phyloP scores from a whole-genome alignment of 2,888 invertebrate genomes.

The Kryphioiulus occultus region DNA sequence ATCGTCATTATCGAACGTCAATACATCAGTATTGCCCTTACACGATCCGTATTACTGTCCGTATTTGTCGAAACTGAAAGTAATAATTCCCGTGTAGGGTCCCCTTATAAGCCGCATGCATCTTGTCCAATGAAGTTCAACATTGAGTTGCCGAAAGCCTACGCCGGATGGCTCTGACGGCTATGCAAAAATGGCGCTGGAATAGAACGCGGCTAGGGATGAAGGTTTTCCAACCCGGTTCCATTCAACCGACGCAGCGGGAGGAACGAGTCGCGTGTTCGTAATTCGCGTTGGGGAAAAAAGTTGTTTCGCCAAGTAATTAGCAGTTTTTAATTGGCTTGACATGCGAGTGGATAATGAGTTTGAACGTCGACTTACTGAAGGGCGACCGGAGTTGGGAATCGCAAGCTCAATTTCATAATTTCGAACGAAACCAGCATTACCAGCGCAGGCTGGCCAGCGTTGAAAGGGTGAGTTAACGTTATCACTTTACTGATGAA shows the following conservation, averaged over 20 bases:
- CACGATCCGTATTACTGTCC: no score
- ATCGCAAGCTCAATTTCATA: constrained; percentile 2
- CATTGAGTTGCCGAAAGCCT: no score
- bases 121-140: no score
- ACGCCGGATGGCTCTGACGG: no score
- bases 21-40: no score
- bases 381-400: constrained; percentile 40
- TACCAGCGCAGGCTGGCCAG: background rate
- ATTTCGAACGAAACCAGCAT: constrained; percentile 24
- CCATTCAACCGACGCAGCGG: background rate
- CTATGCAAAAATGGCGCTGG: no score
- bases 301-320: background rate
- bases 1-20: no score
- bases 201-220: background rate
- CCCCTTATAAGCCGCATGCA: no score
- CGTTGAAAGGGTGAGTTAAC: constrained; percentile 24
- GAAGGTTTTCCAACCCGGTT: background rate
- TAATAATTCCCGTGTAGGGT: no score
- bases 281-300: background rate
- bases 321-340: constrained; percentile 5
- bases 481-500: background rate
- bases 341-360: constrained; percentile 38
- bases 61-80: no score
- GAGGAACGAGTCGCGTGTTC: background rate
- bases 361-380: constrained; percentile 34